These are phyloP conservation scores for Hypsopygia costalis DNA, from an alignment of 2,888 invertebrate species.

Conservation along the genomic window DNA sequence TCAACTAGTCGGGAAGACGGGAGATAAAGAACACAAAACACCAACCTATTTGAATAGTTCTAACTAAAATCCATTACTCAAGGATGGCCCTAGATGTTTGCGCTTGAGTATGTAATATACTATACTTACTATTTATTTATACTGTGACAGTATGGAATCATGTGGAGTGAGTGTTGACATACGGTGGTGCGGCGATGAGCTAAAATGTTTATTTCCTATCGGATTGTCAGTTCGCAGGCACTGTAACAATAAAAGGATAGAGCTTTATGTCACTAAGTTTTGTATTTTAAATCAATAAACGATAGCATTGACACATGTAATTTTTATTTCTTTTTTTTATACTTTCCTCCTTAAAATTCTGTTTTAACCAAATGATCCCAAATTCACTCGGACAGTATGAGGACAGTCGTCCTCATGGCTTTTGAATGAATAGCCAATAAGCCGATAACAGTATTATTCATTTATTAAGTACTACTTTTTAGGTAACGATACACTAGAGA, in stretches of 20 bases:
- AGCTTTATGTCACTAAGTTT: conserved; percentile 81
- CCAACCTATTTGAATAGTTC: conserved; percentile 55
- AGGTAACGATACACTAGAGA: too few relatives aligned
- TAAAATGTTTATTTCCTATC: conserved; percentile 78
- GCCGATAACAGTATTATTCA: too few relatives aligned
- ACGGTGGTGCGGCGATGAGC: conserved; percentile 55
- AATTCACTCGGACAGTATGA: too few relatives aligned
- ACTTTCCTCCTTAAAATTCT: neutral
- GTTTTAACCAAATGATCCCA: too few relatives aligned
- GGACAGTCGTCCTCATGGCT: too few relatives aligned
- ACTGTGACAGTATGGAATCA: conserved; percentile 56
- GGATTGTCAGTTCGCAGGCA: conserved; percentile 80
- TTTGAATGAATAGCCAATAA: too few relatives aligned
- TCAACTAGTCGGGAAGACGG: conserved; percentile 41
- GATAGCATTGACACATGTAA: conserved; percentile 65
- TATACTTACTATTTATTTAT: conserved; percentile 70
- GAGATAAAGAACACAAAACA: conserved; percentile 44
- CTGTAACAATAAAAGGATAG: conserved; percentile 81
- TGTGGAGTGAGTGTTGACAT: conserved; percentile 44
- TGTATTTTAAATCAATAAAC: conserved; percentile 81
- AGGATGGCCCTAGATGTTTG: conserved; percentile 66
- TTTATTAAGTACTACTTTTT: too few relatives aligned
- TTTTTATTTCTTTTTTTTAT: conserved; percentile 32
- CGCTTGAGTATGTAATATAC: conserved; percentile 55
- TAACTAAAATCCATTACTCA: conserved; percentile 49